These are phyloP conservation scores for Procambarus virginalis DNA, from an alignment of 1,140 invertebrate genomes.

Conservation along the genomic window DNA sequence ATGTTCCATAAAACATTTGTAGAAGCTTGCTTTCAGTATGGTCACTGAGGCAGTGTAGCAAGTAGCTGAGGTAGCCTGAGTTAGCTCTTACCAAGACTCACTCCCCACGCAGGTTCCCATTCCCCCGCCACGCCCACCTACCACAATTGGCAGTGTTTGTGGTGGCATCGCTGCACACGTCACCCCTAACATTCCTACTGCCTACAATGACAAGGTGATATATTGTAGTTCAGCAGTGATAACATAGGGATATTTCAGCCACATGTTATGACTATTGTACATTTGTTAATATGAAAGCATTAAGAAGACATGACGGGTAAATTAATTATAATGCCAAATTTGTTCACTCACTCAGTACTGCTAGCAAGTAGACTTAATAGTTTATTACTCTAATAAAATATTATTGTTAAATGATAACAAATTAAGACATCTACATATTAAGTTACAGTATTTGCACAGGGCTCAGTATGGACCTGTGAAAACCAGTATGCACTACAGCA, in stretches of 20 bases:
- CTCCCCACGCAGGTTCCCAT: conserved; percentile 75
- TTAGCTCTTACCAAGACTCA: conserved; percentile 19
- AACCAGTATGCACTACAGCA: background rate
- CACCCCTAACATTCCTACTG: conserved; percentile 73
- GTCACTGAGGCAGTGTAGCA: background rate
- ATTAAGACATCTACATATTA: background rate
- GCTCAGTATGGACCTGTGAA: background rate
- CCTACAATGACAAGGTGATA: conserved; percentile 76
- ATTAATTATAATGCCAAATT: background rate
- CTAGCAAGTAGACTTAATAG: background rate
- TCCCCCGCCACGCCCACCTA: conserved; percentile 77
- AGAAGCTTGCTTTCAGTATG: conserved; percentile 6
- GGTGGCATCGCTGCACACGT: conserved; percentile 60
- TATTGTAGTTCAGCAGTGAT: conserved; percentile 21
- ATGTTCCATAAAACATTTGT: background rate
- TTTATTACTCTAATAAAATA: too few relatives aligned
- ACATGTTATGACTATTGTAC: background rate
- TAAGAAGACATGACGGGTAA: background rate
- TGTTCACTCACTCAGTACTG: background rate
- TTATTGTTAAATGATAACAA: background rate
- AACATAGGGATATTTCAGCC: background rate
- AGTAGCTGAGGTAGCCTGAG: background rate
- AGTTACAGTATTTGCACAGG: background rate
- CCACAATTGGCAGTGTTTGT: conserved; percentile 72
- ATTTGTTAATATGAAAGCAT: background rate